Conservation (phyloP, 1,140 invertebrate species). For the Orchesella cincta region DNA sequence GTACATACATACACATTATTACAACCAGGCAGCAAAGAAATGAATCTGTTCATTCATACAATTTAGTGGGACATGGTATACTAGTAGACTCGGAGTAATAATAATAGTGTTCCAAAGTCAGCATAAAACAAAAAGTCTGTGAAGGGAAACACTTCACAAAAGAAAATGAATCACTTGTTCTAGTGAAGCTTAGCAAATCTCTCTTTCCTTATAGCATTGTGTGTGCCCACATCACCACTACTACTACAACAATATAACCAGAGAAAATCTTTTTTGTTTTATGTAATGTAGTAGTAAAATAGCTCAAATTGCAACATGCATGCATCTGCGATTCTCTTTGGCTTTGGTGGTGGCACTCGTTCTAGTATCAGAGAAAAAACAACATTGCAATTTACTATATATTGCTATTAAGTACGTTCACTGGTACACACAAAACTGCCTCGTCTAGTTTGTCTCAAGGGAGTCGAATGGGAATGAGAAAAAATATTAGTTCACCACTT, state of each 20-base stretch:
- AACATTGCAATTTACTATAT: conserved; percentile 10
- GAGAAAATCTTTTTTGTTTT: neutral
- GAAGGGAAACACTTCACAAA: neutral
- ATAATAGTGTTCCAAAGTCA: neutral
- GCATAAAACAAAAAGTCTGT: neutral
- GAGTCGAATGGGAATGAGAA: conserved; percentile 1
- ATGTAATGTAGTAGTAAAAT: conserved; percentile 5
- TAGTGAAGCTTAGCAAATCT: neutral
- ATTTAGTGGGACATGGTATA: neutral
- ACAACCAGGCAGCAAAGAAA: neutral
- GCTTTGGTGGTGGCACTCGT: neutral
- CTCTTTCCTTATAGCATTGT: neutral
- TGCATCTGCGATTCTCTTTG: neutral
- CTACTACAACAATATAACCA: neutral
- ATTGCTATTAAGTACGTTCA: neutral
- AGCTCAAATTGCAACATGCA: conserved; percentile 11
- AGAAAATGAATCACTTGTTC: conserved; percentile 19
- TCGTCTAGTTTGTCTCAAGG: conserved; percentile 8
- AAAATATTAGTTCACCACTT: conserved; percentile 17
- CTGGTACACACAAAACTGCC: neutral
- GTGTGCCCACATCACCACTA: neutral
- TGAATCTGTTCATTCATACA: conserved; percentile 12
- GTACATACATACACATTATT: too few relatives aligned
- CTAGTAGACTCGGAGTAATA: too few relatives aligned
- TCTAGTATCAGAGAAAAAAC: neutral